A percentile compares a stretch with the other conserved stretches of the same genome.
These are phyloP conservation scores for Bombus breviceps DNA, from an alignment of 1,140 invertebrate species.

Conservation along the genomic window DNA sequence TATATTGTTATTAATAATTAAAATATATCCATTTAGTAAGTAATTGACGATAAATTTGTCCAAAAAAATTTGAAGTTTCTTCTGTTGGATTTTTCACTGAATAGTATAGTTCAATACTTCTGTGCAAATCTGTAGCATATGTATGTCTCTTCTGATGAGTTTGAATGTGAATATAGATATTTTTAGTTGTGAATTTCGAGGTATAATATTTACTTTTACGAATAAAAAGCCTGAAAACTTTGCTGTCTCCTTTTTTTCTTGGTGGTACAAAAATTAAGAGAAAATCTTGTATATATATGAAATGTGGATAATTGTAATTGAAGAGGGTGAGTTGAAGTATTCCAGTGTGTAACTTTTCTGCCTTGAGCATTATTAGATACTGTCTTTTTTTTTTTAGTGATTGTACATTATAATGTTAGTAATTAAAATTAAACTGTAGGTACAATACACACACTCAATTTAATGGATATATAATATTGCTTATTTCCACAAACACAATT, in stretches of 20 bases:
- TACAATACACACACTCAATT: slow-evolving; percentile 39
- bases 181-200: slow-evolving; percentile 59
- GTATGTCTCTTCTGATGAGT: slow-evolving; percentile 68
- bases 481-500: slow-evolving; percentile 32
- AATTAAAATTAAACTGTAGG: slow-evolving; percentile 43
- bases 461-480: slow-evolving; percentile 44
- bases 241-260: slow-evolving; percentile 59
- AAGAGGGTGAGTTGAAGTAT: slow-evolving; percentile 56
- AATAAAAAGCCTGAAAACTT: slow-evolving; percentile 61
- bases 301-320: slow-evolving; percentile 54
- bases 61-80: slow-evolving; percentile 63
- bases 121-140: slow-evolving; percentile 67
- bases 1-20: neutral
- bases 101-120: slow-evolving; percentile 66
- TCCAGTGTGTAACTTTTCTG: slow-evolving; percentile 33
- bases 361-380: slow-evolving; percentile 47
- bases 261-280: slow-evolving; percentile 55
- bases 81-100: slow-evolving; percentile 70
- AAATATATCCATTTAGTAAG: neutral
- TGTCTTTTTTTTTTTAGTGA: slow-evolving; percentile 16
- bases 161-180: slow-evolving; percentile 67
- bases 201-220: slow-evolving; percentile 58
- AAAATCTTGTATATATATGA: slow-evolving; percentile 59
- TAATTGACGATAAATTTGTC: slow-evolving; percentile 67
- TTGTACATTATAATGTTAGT: slow-evolving; percentile 42